A percentile compares a stretch with the other conserved stretches of the same genome.
Evolutionary conservation across 2,888 invertebrate species (phyloP).

Genomic region (Pristionchus mayeri): DNA sequence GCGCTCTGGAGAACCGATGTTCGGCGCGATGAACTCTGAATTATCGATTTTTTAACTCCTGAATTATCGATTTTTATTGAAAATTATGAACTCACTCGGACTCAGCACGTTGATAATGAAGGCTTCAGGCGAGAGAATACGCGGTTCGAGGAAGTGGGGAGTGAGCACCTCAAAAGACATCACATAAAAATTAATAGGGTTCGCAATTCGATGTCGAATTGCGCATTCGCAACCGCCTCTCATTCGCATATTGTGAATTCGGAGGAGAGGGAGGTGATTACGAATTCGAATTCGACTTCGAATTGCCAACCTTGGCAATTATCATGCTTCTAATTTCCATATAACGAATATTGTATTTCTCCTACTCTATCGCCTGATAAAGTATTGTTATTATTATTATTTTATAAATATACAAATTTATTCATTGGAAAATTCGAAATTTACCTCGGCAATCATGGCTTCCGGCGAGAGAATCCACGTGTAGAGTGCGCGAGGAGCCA

Average conservation of each 20-base stretch:
- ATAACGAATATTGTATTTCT: no score
- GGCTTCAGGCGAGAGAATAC: slow-evolving; percentile 70
- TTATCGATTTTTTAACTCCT: no score
- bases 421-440: background rate
- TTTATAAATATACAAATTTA: background rate
- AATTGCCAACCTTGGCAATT: background rate
- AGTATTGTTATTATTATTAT: no score
- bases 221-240: no score
- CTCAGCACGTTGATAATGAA: slow-evolving; percentile 70
- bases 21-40: slow-evolving; percentile 59
- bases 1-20: slow-evolving; percentile 65
- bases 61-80: no score
- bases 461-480: slow-evolving; percentile 72
- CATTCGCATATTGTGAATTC: no score
- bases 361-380: no score
- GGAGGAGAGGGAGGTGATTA: no score
- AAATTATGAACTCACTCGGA: slow-evolving; percentile 67
- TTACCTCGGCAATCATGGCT: slow-evolving; percentile 61
- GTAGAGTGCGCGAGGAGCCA: slow-evolving; percentile 69
- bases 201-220: no score
- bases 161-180: no score
- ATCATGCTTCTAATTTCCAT: background rate
- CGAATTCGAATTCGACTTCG: no score
- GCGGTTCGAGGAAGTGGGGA: slow-evolving; percentile 67
- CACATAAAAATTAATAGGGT: no score